These are phyloP conservation scores for Piaya cayana DNA, from an alignment of 2,113 vertebrate species.

Conservation along the genomic window DNA sequence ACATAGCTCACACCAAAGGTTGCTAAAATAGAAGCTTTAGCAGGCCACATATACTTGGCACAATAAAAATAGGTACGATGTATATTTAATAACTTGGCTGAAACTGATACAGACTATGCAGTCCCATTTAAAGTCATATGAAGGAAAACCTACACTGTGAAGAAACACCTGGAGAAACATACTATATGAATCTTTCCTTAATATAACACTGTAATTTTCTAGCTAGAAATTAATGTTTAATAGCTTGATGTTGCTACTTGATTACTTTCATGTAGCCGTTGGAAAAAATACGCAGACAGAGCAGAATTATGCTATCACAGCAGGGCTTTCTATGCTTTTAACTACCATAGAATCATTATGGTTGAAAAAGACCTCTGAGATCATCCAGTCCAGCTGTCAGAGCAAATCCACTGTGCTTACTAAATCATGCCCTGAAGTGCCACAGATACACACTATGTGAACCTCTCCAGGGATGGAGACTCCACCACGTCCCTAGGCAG, in stretches of 20 bases:
- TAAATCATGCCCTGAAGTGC: no score
- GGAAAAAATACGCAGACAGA: accelerated
- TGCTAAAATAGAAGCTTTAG: background rate
- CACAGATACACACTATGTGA: no score
- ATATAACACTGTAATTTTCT: background rate
- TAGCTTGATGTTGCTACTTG: background rate
- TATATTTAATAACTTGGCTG: background rate
- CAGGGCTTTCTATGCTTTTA: background rate
- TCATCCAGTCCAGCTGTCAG: no score
- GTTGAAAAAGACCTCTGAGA: no score
- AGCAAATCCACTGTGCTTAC: no score
- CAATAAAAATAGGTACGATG: background rate
- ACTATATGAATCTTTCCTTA: background rate
- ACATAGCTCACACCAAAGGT: no score
- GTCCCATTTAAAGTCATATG: background rate
- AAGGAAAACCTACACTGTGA: background rate
- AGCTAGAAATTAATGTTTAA: background rate
- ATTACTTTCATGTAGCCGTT: no score
- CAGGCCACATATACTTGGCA: background rate
- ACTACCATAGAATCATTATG: no score
- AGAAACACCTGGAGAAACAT: background rate
- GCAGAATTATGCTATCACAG: background rate
- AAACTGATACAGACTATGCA: background rate
- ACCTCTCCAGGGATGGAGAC: no score
- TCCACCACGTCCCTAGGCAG: no score